Evolutionary conservation across 2,888 invertebrate species (phyloP).

Genomic region (Andrena bicolor): DNA sequence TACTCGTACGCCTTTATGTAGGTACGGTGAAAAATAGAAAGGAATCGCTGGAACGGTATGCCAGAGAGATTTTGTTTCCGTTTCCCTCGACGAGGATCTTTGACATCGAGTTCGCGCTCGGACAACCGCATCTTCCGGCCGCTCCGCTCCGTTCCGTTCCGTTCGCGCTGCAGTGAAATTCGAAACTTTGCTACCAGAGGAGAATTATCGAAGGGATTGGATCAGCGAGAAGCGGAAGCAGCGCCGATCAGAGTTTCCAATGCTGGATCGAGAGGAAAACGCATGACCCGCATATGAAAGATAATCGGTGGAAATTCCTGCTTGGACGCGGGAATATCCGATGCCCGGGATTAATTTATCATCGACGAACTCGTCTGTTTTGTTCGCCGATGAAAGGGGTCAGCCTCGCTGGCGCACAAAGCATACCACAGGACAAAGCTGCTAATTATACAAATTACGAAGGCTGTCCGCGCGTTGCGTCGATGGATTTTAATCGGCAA

Average conservation of each 20-base stretch:
- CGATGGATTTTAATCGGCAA: conserved; percentile 40
- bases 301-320: conserved; percentile 13
- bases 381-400: conserved; percentile 14
- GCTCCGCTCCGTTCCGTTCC: no score
- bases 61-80: no score
- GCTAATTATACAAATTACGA: conserved; percentile 52
- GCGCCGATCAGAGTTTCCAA: background rate
- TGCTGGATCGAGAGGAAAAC: background rate
- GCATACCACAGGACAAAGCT: conserved; percentile 42
- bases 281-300: conserved; percentile 1
- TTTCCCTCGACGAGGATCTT: no score
- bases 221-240: background rate
- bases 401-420: conserved; percentile 24
- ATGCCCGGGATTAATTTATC: conserved; percentile 39
- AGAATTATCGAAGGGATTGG: background rate
- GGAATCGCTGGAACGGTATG: no score
- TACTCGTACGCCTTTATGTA: no score
- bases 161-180: no score
- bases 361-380: conserved; percentile 30
- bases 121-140: no score
- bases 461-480: conserved; percentile 18
- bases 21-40: no score
- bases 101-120: no score
- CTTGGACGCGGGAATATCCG: background rate
- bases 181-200: no score